phyloP scores from a whole-genome alignment of 2,113 vertebrate genomes.

The Eudyptes chrysolophus region DNA sequence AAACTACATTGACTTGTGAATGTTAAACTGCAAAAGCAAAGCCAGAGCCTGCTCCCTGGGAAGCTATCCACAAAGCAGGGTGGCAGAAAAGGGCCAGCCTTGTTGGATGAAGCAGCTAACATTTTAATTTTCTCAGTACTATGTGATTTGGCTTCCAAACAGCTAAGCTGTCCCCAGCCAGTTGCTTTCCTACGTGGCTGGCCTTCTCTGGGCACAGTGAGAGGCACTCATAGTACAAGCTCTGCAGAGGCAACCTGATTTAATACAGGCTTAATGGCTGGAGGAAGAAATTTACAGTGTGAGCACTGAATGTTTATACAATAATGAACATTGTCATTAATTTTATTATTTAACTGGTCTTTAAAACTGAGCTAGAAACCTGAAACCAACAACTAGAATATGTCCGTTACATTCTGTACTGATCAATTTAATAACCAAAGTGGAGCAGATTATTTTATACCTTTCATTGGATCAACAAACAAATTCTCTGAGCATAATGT shows the following conservation, averaged over 20 bases:
- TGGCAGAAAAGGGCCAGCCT: constrained; percentile 6
- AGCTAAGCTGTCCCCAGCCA: not conserved
- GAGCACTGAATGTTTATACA: not conserved
- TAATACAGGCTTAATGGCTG: not conserved
- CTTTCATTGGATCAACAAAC: not conserved
- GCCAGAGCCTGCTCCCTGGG: not conserved
- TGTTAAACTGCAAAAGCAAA: not conserved
- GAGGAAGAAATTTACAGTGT: not conserved
- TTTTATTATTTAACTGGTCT: not conserved
- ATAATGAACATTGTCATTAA: not conserved
- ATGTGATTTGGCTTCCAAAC: not conserved
- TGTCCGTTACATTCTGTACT: not conserved
- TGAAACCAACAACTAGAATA: not conserved
- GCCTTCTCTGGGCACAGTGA: not conserved
- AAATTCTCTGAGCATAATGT: not conserved
- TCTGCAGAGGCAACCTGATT: not conserved
- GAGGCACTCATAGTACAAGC: not conserved
- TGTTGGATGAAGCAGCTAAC: not conserved
- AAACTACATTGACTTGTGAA: not conserved
- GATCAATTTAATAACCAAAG: not conserved
- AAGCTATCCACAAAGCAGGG: not conserved
- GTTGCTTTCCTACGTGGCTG: not conserved
- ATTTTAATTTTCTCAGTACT: not conserved
- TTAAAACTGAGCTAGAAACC: constrained; percentile 6
- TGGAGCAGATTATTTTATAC: not conserved